Base-by-base conservation (phyloP, 2,113 vertebrate species). In the Andinoacara biseriatus region DNA sequence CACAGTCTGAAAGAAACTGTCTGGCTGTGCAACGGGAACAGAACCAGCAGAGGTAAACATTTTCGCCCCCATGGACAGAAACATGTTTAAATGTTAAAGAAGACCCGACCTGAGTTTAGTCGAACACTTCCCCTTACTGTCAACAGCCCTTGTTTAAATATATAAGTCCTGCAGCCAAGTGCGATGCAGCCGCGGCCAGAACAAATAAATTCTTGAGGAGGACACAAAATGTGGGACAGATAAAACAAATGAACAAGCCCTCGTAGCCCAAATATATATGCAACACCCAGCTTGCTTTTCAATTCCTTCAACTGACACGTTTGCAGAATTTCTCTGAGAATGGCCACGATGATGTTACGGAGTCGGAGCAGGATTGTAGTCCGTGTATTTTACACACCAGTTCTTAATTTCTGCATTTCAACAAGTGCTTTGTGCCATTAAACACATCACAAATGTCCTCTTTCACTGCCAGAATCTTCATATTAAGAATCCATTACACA, bases 241-340 rank as follows among this genome's bases (percentile, higher is more conserved):
- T 90, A 89, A 93, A 94, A 93, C 86, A 94, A 94, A 94, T 90
- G 90, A 91, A 93, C 92, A 92, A 78, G 86, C 58, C 86, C 76
- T 72, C 26, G 17, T 62, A 80, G 85, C 90, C 84, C 91, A 93
- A 93, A 94, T 87, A 92, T 92, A 91, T 91, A 93, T 78, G 80
- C 85, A 93, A 91, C 85, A 93, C 86, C 76, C 88, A 83, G 83
- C 80, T 77, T 61, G 80, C 81, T 63, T 90, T 89, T 91, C 87
- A 90, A 74, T 89, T 72, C 76, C 77, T 76, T 81, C 69, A n/a
- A 43, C 86, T 56, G 74, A 91, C 87, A 86, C 67, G 74, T 89
- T 83, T 86, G 87, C 82, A 74, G 76, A 86, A 74, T 84, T 74
- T 82, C 80, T 83, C n/a, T 58, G 81, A 85, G 76, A 83, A 74